A percentile compares a stretch with the other conserved stretches of the same genome.
These are phyloP conservation scores for Cynaeus angustus DNA, from an alignment of 2,888 invertebrate genomes.

Conservation along the genomic window DNA sequence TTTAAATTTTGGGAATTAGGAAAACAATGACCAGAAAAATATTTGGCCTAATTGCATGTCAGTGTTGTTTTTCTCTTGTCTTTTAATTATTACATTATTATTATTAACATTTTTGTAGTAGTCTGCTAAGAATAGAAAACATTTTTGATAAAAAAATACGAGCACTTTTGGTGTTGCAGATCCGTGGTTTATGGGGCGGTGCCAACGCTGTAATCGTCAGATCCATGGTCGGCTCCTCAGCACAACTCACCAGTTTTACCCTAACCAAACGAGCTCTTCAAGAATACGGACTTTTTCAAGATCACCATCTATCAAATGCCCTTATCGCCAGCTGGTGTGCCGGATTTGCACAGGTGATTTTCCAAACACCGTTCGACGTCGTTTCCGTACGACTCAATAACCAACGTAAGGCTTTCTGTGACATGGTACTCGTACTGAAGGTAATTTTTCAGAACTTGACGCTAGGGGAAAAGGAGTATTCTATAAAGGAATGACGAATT, in stretches of 20 bases:
- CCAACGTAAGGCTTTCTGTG: slow-evolving; percentile 76
- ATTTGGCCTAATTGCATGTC: no score
- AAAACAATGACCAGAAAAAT: no score
- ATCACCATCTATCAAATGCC: slow-evolving; percentile 75
- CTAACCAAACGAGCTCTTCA: slow-evolving; percentile 74
- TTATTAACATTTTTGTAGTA: no score
- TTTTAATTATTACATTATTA: no score
- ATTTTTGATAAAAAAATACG: no score
- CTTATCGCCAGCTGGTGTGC: slow-evolving; percentile 83
- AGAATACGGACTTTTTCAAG: slow-evolving; percentile 62
- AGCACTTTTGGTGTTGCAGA: slow-evolving; percentile 61
- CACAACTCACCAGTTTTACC: slow-evolving; percentile 89
- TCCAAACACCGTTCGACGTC: slow-evolving; percentile 92
- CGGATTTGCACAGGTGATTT: slow-evolving; percentile 82
- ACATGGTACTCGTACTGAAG: slow-evolving; percentile 15
- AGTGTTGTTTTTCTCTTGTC: no score
- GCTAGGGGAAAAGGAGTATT: slow-evolving; percentile 76
- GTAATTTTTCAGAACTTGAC: slow-evolving; percentile 76
- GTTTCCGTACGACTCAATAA: slow-evolving; percentile 91
- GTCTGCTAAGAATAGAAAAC: not conserved
- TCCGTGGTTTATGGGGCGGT: slow-evolving; percentile 86
- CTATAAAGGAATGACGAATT: slow-evolving; percentile 84
- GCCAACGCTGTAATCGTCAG: slow-evolving; percentile 81
- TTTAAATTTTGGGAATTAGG: no score
- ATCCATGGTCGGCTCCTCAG: slow-evolving; percentile 86